Conservation (phyloP, 1,140 invertebrate species). For the Cotesia chilonis region DNA sequence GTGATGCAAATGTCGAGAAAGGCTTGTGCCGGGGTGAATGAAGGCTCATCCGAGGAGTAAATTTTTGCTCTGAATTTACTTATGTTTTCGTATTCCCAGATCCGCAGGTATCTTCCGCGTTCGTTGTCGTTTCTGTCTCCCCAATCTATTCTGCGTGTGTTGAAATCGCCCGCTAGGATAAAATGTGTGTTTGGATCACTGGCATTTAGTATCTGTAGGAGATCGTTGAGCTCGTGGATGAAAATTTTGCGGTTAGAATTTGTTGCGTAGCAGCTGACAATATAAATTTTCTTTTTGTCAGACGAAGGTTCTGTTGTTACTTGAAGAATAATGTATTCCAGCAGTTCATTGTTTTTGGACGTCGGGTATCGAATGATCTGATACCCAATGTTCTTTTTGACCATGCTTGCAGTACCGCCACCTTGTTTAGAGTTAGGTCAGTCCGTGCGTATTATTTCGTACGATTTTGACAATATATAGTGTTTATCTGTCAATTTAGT, state of each 20-base stretch:
- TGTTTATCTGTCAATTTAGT: no score
- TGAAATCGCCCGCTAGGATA: slow-evolving; percentile 22
- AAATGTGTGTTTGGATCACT: neutral
- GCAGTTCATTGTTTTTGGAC: neutral
- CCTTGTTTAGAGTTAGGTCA: no score
- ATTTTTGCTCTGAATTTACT: neutral
- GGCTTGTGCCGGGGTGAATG: neutral
- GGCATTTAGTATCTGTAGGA: neutral
- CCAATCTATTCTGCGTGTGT: slow-evolving; percentile 22
- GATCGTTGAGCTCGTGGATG: neutral
- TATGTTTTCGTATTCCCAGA: neutral
- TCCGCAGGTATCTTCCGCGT: neutral
- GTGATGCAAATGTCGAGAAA: neutral
- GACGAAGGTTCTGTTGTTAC: slow-evolving; percentile 8
- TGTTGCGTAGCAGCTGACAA: neutral
- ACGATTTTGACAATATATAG: no score
- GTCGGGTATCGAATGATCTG: no score
- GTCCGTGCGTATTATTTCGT: no score
- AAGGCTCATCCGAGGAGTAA: neutral
- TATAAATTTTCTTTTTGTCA: neutral
- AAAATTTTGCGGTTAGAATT: slow-evolving; percentile 14
- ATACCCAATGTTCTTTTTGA: no score
- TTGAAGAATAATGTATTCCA: slow-evolving; percentile 49
- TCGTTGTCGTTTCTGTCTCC: slow-evolving; percentile 10
- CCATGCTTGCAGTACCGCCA: no score